Evolutionary conservation across 2,113 vertebrate genomes (phyloP).

Genomic region (Python bivittatus): DNA sequence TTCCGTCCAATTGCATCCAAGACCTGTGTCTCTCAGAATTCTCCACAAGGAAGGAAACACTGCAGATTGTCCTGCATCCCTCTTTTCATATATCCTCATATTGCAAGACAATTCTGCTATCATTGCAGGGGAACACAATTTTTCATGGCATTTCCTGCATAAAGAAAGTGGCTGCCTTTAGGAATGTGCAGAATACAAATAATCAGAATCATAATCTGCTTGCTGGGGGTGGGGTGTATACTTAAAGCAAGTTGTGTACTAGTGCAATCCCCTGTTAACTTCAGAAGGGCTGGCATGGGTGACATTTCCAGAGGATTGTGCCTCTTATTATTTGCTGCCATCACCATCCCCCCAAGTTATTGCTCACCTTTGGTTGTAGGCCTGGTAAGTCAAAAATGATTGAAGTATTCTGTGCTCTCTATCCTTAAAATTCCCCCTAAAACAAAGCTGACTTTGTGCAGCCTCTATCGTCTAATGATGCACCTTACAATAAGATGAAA

Average conservation of each 20-base stretch:
- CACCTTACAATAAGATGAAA: background rate
- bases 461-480: background rate
- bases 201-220: background rate
- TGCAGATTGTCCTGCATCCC: too few species aligned
- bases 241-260: background rate
- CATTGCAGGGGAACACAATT: too few species aligned
- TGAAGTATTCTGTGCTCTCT: background rate
- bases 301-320: background rate
- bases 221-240: background rate
- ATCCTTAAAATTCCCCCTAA: rapidly evolving
- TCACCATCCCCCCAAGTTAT: rapidly evolving
- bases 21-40: too few species aligned
- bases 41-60: too few species aligned
- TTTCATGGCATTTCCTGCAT: too few species aligned
- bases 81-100: too few species aligned
- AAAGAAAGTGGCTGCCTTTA: too few species aligned
- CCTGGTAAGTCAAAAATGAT: background rate
- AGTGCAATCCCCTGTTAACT: background rate
- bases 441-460: too few species aligned
- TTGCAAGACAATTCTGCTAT: too few species aligned
- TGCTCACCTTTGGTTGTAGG: background rate
- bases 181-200: background rate
- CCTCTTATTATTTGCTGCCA: background rate
- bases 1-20: too few species aligned
- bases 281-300: background rate